Evolutionary conservation across 1,140 invertebrate genomes (phyloP), one percentile per base, ranked within the genome.

Genomic region (Procambarus clarkii): DNA sequence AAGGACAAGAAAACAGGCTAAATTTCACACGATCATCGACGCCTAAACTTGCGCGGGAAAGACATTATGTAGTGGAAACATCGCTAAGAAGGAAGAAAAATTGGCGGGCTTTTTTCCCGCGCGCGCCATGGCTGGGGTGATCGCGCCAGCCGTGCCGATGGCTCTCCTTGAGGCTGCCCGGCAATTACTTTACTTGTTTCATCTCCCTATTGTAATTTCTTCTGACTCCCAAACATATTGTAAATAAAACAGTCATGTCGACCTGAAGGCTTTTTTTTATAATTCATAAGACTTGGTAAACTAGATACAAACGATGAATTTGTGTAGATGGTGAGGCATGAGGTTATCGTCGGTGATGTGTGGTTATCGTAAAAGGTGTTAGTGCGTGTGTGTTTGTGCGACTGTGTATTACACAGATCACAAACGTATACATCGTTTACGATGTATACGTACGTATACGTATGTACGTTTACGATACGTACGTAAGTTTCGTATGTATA

Each of bases 131-230:
- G 76, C 21, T 11, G 86, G 50, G 77, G 79, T 85, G 81, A 60
- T 77, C 69, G 69, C 24, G 8, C 69, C 48, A 24, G 9, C 79
- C 69, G 60, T 34, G 18, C 7, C 9, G n/a, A 90, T 58, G 69
- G 88, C 81, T 64, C 88, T 84, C 88, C 18, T 7, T 7, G 88
- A 64, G 88, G 34, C n/a, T 69, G 3, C 11, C 5, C 21, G 15
- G 54, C 80, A 90, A 90, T 90, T 90, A 90, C 88, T 90, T 84
- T 77, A 64, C 81, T 64, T 78, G 80, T 90, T 90, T 90, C 88
- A 78, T 90, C 88, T 90, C 88, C 88, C 71, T 74, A 83, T 83
- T 83, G 88, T 90, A 90, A 90, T 90, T 83, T 90, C 88, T 90
- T 81, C 78, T 46, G 77, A 64, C 86, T 83, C 88, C 88, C 69